Percentiles rank a stretch among this genome's conserved stretches.
These are phyloP conservation scores for Pundamilia nyererei DNA, from an alignment of 2,113 vertebrate species.

Conservation along the genomic window DNA sequence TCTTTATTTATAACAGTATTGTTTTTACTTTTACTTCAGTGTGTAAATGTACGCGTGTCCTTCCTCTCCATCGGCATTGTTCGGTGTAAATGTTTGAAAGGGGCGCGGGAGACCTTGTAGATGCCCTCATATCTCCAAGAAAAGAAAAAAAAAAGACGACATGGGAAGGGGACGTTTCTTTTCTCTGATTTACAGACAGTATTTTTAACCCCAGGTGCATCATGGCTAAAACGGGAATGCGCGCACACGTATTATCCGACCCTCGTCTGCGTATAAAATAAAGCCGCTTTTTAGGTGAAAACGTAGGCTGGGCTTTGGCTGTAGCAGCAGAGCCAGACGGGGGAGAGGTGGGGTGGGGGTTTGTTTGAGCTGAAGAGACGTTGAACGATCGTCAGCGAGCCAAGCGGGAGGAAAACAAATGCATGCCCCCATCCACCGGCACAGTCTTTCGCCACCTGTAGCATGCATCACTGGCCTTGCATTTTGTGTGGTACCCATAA, in stretches of 20 bases:
- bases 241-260: constrained; percentile 1
- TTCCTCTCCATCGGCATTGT: constrained; percentile 42
- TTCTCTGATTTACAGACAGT: constrained; percentile 14
- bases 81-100: constrained; percentile 45
- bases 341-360: not conserved
- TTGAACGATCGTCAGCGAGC: constrained; percentile 19
- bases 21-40: constrained; percentile 13
- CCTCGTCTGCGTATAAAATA: not conserved
- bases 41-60: constrained; percentile 48
- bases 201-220: not conserved
- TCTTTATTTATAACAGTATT: constrained; percentile 67
- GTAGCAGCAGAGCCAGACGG: constrained; percentile 8
- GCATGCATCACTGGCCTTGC: constrained; percentile 50
- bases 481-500: constrained; percentile 29
- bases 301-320: not conserved
- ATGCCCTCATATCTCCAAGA: constrained; percentile 18
- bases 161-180: not conserved
- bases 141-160: not conserved
- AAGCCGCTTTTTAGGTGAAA: not conserved
- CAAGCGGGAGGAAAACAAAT: constrained; percentile 30
- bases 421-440: constrained; percentile 42
- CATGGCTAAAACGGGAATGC: not conserved
- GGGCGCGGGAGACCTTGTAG: constrained; percentile 20
- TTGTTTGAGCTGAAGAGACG: not conserved
- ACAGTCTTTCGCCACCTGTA: constrained; percentile 53